Percentiles rank a stretch among this genome's conserved stretches.
These are phyloP conservation scores for Crossaster papposus DNA, from an alignment of 53 echinoderm and acorn worm species.

Conservation along the genomic window DNA sequence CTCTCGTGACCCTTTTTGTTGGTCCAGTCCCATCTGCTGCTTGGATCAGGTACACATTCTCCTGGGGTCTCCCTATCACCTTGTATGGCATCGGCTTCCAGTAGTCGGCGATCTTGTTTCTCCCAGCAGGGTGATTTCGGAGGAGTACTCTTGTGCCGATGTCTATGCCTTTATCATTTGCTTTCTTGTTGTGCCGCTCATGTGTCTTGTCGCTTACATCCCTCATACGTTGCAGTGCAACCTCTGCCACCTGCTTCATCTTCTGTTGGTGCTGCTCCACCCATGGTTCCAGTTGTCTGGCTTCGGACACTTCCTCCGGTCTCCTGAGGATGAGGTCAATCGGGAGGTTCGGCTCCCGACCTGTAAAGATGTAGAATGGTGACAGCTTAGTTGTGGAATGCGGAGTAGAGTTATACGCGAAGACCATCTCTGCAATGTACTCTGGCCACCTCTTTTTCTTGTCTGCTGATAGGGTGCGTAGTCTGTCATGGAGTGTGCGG, in stretches of 20 bases:
- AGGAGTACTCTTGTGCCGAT: constrained; percentile 18
- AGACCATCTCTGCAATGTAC: no score
- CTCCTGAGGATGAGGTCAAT: no score
- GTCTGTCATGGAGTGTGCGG: no score
- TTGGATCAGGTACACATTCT: constrained; percentile 66
- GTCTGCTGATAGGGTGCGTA: no score
- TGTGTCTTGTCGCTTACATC: not conserved
- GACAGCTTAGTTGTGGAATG: no score
- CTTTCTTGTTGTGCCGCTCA: not conserved
- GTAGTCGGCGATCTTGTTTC: constrained; percentile 63
- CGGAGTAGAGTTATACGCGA: no score
- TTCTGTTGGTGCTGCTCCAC: not conserved
- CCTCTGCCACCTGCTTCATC: no score
- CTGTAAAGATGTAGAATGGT: no score
- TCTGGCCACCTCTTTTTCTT: no score
- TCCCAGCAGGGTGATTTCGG: constrained; percentile 16
- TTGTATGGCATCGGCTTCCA: constrained; percentile 63
- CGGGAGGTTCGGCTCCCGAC: no score
- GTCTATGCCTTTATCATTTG: constrained; percentile 30
- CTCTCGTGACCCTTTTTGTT: constrained; percentile 48
- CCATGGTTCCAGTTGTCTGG: constrained; percentile 19
- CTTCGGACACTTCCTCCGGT: no score
- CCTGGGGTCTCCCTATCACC: constrained; percentile 51
- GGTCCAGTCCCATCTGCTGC: constrained; percentile 57
- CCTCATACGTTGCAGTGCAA: no score